Evolutionary conservation across 37 sponge, comb jelly and placozoan genomes (phyloP).

Genomic region (Dysidea cf. avara): DNA sequence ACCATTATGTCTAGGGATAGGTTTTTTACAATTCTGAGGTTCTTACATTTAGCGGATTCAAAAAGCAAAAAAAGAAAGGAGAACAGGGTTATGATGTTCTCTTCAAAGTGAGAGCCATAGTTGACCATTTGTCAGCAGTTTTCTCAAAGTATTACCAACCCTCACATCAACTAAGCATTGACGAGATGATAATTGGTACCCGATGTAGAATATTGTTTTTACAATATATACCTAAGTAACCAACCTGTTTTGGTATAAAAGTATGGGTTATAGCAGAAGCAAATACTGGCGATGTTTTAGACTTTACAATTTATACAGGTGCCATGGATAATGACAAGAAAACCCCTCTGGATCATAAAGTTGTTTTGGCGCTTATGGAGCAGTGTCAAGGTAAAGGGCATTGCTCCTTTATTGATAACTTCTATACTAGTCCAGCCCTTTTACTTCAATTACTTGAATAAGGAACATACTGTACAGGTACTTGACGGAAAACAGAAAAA

Average conservation of each 20-base stretch:
- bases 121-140: constrained; percentile 4
- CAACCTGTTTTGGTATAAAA: neutral
- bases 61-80: neutral
- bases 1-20: constrained; percentile 9
- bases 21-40: constrained; percentile 4
- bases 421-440: too few relatives aligned
- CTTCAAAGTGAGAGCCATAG: neutral
- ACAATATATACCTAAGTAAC: neutral
- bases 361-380: too few relatives aligned
- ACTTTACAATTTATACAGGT: neutral
- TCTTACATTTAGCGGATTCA: constrained; percentile 9
- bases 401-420: too few relatives aligned
- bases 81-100: neutral
- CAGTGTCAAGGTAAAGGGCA: too few relatives aligned
- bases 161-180: neutral
- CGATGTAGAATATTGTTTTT: neutral
- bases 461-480: too few relatives aligned
- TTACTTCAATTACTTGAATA: too few relatives aligned
- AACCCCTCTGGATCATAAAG: too few relatives aligned
- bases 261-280: neutral
- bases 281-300: neutral
- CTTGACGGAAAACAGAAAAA: too few relatives aligned
- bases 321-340: too few relatives aligned
- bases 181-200: neutral
- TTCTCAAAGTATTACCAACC: neutral